Evolutionary conservation across 2,113 vertebrate genomes (phyloP).

Genomic region (Myotis brandtii): DNA sequence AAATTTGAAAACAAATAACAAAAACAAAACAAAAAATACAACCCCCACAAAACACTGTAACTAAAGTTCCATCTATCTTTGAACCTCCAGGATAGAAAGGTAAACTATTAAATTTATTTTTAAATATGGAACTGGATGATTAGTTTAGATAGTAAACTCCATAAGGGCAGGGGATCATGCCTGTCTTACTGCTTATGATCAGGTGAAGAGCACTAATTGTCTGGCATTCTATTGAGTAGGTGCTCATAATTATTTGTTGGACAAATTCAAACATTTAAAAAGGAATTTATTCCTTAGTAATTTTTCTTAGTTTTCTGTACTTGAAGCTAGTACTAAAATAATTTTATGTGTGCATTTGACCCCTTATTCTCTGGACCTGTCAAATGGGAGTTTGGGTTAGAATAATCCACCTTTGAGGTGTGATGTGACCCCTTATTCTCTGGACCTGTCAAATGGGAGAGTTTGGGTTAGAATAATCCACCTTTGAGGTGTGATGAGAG

Average conservation of each 20-base stretch:
- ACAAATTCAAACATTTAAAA: not conserved
- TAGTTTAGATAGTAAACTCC: not conserved
- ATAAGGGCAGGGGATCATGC: not conserved
- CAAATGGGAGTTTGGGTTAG: not conserved
- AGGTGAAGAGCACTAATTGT: not conserved
- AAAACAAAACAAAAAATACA: not conserved
- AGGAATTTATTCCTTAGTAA: not conserved
- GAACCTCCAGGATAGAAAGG: not conserved
- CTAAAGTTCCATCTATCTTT: not conserved
- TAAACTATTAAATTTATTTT: not conserved
- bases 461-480: not conserved
- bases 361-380: not conserved
- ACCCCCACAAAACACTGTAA: not conserved
- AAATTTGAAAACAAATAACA: not conserved
- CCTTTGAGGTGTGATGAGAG: not conserved
- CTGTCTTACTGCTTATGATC: not conserved
- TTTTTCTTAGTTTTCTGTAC: not conserved
- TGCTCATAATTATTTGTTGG: not conserved
- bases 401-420: not conserved
- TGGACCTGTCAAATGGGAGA: not conserved
- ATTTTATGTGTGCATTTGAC: not conserved
- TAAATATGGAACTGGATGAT: not conserved
- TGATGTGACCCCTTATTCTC: not conserved
- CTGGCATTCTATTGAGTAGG: not conserved
- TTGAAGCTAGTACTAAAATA: not conserved